A percentile compares a stretch with the other conserved stretches of the same genome.
phyloP scores from a whole-genome alignment of 2,797 vertebrate genomes.

The Falco cherrug region DNA sequence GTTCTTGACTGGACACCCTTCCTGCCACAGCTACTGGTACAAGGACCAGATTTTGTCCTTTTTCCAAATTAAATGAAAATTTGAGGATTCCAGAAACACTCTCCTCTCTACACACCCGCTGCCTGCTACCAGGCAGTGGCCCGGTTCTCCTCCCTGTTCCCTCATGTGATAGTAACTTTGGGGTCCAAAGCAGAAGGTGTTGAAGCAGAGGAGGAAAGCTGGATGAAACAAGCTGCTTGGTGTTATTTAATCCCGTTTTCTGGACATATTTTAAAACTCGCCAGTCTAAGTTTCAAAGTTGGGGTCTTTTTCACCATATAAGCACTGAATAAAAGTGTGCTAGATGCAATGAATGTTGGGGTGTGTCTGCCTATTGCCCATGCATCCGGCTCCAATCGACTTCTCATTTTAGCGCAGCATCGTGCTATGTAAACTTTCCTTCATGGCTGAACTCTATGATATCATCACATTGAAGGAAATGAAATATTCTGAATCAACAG shows the following conservation, averaged over 20 bases:
- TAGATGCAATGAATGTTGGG: neutral
- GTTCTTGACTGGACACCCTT: neutral
- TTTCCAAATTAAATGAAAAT: neutral
- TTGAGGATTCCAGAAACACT: neutral
- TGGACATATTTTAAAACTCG: neutral
- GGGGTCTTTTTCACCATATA: neutral
- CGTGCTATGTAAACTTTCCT: neutral
- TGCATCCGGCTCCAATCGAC: neutral
- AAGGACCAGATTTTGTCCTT: neutral
- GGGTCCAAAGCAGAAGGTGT: neutral
- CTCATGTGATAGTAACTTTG: fast-evolving
- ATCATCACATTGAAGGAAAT: neutral
- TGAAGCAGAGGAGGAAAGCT: neutral
- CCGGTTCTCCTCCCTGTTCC: neutral
- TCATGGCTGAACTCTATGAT: neutral
- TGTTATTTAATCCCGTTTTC: neutral
- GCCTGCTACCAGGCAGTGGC: neutral
- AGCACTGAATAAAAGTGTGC: neutral
- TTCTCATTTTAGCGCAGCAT: neutral
- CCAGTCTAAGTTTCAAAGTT: neutral
- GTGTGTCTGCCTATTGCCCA: neutral
- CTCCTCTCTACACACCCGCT: fast-evolving
- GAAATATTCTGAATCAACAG: neutral
- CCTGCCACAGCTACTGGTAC: neutral
- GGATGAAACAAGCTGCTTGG: neutral